Percentiles rank a stretch among this genome's conserved stretches.
Conservation (phyloP, 1,140 invertebrate genomes). For the Lethrus apterus region DNA sequence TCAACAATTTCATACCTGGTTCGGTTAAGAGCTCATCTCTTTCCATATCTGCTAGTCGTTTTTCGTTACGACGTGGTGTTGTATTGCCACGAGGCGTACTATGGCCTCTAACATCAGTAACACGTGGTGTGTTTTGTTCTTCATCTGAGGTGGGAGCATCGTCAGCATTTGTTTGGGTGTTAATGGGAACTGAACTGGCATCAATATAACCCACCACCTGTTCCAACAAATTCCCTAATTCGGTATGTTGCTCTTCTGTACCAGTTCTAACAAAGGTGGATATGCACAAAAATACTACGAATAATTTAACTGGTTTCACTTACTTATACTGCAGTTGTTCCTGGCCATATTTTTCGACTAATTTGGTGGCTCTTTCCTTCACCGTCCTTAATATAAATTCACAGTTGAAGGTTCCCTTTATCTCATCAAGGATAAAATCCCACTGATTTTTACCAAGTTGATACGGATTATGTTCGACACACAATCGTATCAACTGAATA, state of each 20-base stretch:
- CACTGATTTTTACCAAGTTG: too few relatives aligned
- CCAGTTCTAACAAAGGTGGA: background rate
- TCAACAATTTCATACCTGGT: too few relatives aligned
- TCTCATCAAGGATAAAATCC: too few relatives aligned
- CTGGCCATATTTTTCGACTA: background rate
- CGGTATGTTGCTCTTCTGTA: background rate
- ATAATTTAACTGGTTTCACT: background rate
- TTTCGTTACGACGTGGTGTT: background rate
- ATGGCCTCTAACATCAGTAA: too few relatives aligned
- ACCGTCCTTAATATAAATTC: too few relatives aligned
- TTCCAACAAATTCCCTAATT: background rate
- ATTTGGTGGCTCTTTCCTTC: too few relatives aligned
- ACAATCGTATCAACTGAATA: too few relatives aligned
- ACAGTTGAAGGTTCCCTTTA: too few relatives aligned
- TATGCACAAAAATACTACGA: background rate
- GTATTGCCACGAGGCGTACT: background rate
- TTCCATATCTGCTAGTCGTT: background rate
- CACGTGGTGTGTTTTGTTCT: too few relatives aligned
- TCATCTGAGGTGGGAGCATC: background rate
- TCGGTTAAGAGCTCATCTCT: background rate
- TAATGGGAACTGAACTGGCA: conserved; percentile 1
- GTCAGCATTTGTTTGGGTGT: background rate
- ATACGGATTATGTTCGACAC: too few relatives aligned
- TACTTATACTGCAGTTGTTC: background rate
- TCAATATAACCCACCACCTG: background rate